Conservation (phyloP, 2,797 vertebrate species). For the Mareca penelope region DNA sequence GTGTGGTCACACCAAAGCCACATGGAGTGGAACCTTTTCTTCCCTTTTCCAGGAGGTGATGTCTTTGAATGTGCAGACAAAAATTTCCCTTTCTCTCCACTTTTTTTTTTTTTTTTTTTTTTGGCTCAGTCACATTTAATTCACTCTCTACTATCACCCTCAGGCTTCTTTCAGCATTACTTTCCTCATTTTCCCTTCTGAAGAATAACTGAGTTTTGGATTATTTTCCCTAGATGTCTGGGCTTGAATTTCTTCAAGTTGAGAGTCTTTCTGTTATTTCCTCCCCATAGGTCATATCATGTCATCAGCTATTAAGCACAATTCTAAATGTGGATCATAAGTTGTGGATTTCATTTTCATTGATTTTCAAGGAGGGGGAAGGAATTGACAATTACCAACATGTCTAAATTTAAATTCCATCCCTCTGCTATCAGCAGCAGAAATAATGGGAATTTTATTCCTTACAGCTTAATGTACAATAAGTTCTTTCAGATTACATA, state of each 20-base stretch:
- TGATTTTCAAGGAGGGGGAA: constrained; percentile 48
- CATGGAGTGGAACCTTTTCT: constrained; percentile 55
- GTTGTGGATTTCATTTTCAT: constrained; percentile 12
- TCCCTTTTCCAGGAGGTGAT: constrained; percentile 53
- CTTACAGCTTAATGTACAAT: background rate
- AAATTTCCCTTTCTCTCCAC: constrained; percentile 37
- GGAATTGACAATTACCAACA: background rate
- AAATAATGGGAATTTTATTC: constrained; percentile 32
- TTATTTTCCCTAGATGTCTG: constrained; percentile 53
- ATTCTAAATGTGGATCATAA: constrained; percentile 37
- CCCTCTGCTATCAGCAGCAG: background rate
- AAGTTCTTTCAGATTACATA: constrained; percentile 7
- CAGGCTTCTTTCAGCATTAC: constrained; percentile 56
- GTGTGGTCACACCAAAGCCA: constrained; percentile 67
- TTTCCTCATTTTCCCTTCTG: constrained; percentile 55
- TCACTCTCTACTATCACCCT: constrained; percentile 47
- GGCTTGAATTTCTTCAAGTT: constrained; percentile 15
- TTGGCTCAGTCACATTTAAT: constrained; percentile 28
- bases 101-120: background rate
- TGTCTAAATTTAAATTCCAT: background rate
- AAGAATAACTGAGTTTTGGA: constrained; percentile 47
- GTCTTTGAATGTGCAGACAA: constrained; percentile 62
- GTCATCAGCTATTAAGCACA: constrained; percentile 59
- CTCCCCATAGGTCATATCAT: constrained; percentile 24
- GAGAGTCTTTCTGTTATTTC: constrained; percentile 40